Evolutionary conservation across 2,888 invertebrate species (phyloP).

Genomic region (Sesia bembeciformis): DNA sequence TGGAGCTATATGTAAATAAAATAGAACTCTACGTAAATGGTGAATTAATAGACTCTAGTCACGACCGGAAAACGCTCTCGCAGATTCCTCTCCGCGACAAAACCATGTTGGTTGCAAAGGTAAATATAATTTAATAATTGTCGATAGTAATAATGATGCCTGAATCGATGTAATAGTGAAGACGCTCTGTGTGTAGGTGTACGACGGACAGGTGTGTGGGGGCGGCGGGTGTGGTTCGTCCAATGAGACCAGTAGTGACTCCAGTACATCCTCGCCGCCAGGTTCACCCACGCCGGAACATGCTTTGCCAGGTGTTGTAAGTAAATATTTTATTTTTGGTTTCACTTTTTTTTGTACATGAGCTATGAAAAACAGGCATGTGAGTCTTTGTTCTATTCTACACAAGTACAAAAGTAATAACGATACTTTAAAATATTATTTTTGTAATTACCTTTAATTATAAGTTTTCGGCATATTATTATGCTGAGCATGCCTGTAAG

Average conservation of each 20-base stretch:
- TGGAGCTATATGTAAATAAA: conserved; percentile 93
- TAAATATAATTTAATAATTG: conserved; percentile 14
- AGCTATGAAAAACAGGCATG: not conserved
- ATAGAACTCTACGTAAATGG: conserved; percentile 93
- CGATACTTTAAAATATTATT: not conserved
- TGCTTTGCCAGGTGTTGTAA: conserved; percentile 91
- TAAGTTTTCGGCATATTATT: no score
- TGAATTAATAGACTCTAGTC: conserved; percentile 88
- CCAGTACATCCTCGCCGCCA: conserved; percentile 94
- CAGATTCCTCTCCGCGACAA: conserved; percentile 91
- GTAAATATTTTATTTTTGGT: conserved; percentile 23
- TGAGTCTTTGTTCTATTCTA: no score
- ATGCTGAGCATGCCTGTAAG: no score
- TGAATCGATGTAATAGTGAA: not conserved
- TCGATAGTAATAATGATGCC: no score
- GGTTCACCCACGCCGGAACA: conserved; percentile 92
- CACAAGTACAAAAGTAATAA: no score
- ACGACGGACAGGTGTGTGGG: conserved; percentile 63
- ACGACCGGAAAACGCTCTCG: conserved; percentile 90
- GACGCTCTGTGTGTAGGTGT: conserved; percentile 31
- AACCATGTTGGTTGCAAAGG: conserved; percentile 79
- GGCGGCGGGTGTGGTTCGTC: conserved; percentile 67
- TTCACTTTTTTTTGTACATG: not conserved
- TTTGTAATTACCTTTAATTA: no score
- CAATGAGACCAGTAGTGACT: conserved; percentile 93